Base-by-base conservation (phyloP, 1,140 invertebrate species). In the Metopolophium dirhodum region DNA sequence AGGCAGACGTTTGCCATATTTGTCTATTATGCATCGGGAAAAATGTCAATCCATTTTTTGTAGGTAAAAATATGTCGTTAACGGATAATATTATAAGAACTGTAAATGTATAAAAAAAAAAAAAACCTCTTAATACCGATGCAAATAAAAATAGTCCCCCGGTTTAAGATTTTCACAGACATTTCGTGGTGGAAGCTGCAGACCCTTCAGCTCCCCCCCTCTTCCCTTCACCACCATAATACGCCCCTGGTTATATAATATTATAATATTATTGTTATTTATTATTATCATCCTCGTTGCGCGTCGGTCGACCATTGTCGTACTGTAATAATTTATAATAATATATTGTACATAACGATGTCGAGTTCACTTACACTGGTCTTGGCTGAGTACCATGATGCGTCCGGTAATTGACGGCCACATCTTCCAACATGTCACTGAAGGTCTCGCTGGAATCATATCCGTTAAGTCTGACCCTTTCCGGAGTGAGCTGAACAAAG, bases 391-490 rank as follows among this genome's bases (percentile, higher is more conserved):
- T 49, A 22, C 51, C 85, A 37, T 89, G 93, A 47, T 91, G 94
- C 68, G 47, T 86, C 41, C 94, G 94, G 30, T 94, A 94, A 35
- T 94, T 94, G 61, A 95, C 94, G 4, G 94, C 94, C 85, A 87
- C 87, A 9, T 87, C 89, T 22, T 94, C 94, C 26, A 90, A 94
- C 47, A 94, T 94, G 85, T 95, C 94, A 90, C 94, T 95, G 93
- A 95, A 95, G 2, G 94, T 95, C 82, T 95, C 94, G 51, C 94
- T 94, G 22, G 94, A 95, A 45, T 95, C 94, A 93, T 95, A 95
- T 26, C 94, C 94, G 82, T 94, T 94, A 85, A 94, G 94, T 22
- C 94, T 88, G 26, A 93, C 94, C 83, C 94, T 83, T 94, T 95
- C 94, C n/a, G 94, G 94, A 45, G 94, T 95, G 87, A 95, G 93